Base-by-base conservation (phyloP, 2,888 invertebrate species). In the Agrochola litura region DNA sequence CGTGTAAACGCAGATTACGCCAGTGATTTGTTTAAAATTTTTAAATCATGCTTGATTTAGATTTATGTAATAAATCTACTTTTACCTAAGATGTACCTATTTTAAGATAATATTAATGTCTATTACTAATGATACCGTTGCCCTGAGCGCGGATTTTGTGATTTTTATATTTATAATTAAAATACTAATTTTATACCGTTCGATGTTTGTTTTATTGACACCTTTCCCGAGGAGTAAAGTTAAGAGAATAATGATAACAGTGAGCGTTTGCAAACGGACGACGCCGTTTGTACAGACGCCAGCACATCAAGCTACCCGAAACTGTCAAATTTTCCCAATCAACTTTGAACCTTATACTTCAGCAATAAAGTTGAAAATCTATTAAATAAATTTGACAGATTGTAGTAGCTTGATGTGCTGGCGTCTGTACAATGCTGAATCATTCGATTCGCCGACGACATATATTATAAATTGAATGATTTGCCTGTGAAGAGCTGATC, bases 101-200 rank as follows among this genome's bases (percentile, higher is more conserved):
- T 25, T 25, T 78, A 77, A 37, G 54, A 46, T 71, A 58, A 43
- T 58, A 56, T 78, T 78, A 43, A 43, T 56, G 1, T 63, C 14
- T 65, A 52, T 58, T 46, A 71, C n/a, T 79, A 58, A 79, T 58
- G n/a, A 65, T 58, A 73, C 37, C n/a, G 61, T 84, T 70, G 73
- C 70, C 49, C 6, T 25, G 76, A 84, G 64, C 67, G 64, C 43
- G 56, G 41, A 70, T 52, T 71, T 74, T 76, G 73, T 82, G 71
- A 85, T 73, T 76, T 84, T 70, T 71, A 65, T 56, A 77, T 79
- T 79, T 76, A 22, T 85, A 85, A 82, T 70, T 75, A 65, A 76
- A 85, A 37, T 68, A 74, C 67, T 77, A 81, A 81, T 83, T 84
- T 83, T 83, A 77, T 83, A 84, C 77, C 14, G 64, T 69, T 77